Evolutionary conservation across 2,797 vertebrate genomes (phyloP).

Genomic region (Amniataba percoides): DNA sequence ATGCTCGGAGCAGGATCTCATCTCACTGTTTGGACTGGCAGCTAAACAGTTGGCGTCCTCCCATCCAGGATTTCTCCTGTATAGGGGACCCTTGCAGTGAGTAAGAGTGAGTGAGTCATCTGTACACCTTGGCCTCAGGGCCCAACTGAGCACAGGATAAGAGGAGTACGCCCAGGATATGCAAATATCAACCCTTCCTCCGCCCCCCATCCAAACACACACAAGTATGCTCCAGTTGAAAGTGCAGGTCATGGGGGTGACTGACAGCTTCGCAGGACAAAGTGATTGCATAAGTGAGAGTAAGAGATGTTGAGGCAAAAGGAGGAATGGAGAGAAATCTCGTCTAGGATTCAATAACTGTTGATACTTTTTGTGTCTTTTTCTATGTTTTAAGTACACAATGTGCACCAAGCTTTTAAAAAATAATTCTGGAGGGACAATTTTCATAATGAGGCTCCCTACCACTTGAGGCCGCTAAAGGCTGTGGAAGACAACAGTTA

Average conservation of each 20-base stretch:
- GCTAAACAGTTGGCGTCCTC: conserved; percentile 75
- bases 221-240: conserved; percentile 3
- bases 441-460: neutral
- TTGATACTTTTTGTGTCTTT: neutral
- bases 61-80: conserved; percentile 76
- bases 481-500: conserved; percentile 26
- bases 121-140: conserved; percentile 71
- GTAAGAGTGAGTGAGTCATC: conserved; percentile 64
- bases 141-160: conserved; percentile 72
- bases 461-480: conserved; percentile 75
- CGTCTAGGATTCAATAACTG: neutral
- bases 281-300: neutral
- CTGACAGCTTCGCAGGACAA: conserved; percentile 3
- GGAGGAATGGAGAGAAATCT: neutral
- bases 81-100: conserved; percentile 60
- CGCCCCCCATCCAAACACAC: conserved; percentile 48
- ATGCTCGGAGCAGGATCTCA: conserved; percentile 66
- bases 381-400: neutral
- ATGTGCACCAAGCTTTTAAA: neutral
- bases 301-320: neutral
- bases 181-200: conserved; percentile 70
- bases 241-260: conserved; percentile 33
- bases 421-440: neutral
- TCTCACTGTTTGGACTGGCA: conserved; percentile 64
- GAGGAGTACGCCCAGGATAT: conserved; percentile 79